phyloP scores from a whole-genome alignment of 1,140 invertebrate genomes.

The Drusus annulatus region DNA sequence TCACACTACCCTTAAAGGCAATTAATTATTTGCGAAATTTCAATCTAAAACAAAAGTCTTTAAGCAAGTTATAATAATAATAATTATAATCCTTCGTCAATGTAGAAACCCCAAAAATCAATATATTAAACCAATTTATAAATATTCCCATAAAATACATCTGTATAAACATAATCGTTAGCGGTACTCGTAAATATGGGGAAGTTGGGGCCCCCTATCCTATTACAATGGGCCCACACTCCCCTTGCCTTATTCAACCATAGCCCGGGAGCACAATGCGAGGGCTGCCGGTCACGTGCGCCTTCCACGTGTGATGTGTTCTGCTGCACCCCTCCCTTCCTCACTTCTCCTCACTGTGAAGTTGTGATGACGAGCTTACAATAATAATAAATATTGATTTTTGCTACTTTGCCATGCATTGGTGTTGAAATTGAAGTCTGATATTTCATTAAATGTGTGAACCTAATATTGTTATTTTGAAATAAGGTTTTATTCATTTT shows the following conservation, averaged over 20 bases:
- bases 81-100: too few species aligned
- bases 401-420: not conserved
- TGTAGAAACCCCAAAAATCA: too few species aligned
- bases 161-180: constrained; percentile 25
- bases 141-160: constrained; percentile 19
- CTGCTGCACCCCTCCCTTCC: not conserved
- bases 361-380: not conserved
- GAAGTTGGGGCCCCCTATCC: constrained; percentile 30
- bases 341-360: too few species aligned
- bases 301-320: constrained; percentile 23
- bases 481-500: too few species aligned
- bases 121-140: too few species aligned
- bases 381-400: constrained; percentile 13
- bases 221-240: constrained; percentile 11
- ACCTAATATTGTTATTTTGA: not conserved
- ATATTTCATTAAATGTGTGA: not conserved
- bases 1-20: too few species aligned
- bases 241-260: not conserved
- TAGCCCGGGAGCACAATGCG: not conserved
- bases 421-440: too few species aligned
- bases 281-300: constrained; percentile 32
- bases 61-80: too few species aligned
- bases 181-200: not conserved
- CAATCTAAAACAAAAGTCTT: too few species aligned
- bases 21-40: too few species aligned